These are phyloP conservation scores for Siderastrea siderea DNA, from an alignment of 92 coral and sea anemone genomes.

Conservation along the genomic window DNA sequence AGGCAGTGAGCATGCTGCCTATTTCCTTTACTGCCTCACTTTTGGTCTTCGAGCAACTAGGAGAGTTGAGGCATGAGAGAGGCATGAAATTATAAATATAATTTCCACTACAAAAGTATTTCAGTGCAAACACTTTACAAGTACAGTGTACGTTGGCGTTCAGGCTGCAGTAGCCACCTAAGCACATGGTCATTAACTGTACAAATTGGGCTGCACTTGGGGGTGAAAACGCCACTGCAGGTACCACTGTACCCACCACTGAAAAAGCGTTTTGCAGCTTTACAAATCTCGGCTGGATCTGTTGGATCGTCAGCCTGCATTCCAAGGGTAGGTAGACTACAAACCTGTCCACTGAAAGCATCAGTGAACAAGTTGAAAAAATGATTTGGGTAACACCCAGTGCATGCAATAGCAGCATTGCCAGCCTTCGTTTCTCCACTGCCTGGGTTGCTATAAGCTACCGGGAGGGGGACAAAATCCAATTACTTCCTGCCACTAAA, in stretches of 20 bases:
- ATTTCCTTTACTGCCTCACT: conserved; percentile 10
- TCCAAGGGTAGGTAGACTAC: conserved; percentile 49
- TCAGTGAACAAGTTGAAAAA: conserved; percentile 54
- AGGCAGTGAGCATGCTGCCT: conserved; percentile 16
- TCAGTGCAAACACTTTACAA: conserved; percentile 25
- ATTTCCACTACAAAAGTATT: neutral
- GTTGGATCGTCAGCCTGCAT: conserved; percentile 72
- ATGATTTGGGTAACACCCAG: conserved; percentile 41
- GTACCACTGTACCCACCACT: conserved; percentile 49
- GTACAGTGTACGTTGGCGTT: conserved; percentile 54
- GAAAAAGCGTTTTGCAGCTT: conserved; percentile 71
- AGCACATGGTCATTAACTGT: conserved; percentile 67
- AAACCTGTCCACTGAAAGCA: conserved; percentile 47
- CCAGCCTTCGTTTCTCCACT: conserved; percentile 64
- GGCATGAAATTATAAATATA: neutral
- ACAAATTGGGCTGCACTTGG: conserved; percentile 61
- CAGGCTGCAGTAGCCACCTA: conserved; percentile 57
- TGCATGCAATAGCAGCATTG: conserved; percentile 49
- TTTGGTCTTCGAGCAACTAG: conserved; percentile 5
- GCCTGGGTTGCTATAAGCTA: conserved; percentile 54
- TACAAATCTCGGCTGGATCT: conserved; percentile 62
- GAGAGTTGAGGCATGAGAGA: too few species aligned
- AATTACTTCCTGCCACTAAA: conserved; percentile 58
- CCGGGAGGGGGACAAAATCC: conserved; percentile 57
- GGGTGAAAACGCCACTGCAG: conserved; percentile 26